A percentile compares a stretch with the other conserved stretches of the same genome.
These are phyloP conservation scores for Serripes groenlandicus DNA, from an alignment of 2,888 invertebrate species.

Conservation along the genomic window DNA sequence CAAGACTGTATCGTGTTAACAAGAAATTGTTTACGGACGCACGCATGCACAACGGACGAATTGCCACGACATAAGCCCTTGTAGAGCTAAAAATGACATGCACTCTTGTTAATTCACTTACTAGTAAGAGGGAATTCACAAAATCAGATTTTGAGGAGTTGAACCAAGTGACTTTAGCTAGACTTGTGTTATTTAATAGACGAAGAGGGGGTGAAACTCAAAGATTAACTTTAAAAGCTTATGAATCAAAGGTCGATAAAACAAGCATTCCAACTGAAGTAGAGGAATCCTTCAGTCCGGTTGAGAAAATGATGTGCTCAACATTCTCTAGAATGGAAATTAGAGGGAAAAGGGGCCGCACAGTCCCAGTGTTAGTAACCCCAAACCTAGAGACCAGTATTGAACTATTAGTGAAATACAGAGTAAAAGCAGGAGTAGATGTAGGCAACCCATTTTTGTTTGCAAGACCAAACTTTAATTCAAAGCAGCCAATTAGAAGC, in stretches of 20 bases:
- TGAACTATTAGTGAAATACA: conserved; percentile 27
- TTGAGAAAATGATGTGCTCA: conserved; percentile 18
- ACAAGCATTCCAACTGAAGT: conserved; percentile 24
- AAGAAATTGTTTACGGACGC: too few relatives aligned
- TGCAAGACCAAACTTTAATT: conserved; percentile 23
- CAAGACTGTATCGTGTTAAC: too few relatives aligned
- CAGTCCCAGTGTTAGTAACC: conserved; percentile 29
- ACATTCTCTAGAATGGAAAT: conserved; percentile 31
- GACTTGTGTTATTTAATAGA: conserved; percentile 43
- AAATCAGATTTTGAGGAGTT: conserved; percentile 31
- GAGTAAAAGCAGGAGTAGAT: conserved; percentile 22
- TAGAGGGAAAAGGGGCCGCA: conserved; percentile 25
- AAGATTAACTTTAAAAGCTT: conserved; percentile 24
- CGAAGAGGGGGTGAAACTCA: conserved; percentile 41
- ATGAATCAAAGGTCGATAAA: conserved; percentile 1
- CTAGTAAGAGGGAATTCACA: too few relatives aligned
- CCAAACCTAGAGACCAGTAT: conserved; percentile 32
- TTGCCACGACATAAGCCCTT: too few relatives aligned
- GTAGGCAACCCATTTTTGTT: conserved; percentile 12
- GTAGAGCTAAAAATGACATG: too few relatives aligned
- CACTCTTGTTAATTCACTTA: background rate
- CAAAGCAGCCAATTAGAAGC: conserved; percentile 20
- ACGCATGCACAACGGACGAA: too few relatives aligned
- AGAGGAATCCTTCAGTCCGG: conserved; percentile 11
- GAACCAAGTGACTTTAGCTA: conserved; percentile 33